Percentiles rank a stretch among this genome's conserved stretches.
These are phyloP conservation scores for Podabrus alpinus DNA, from an alignment of 2,888 invertebrate genomes.

Conservation along the genomic window DNA sequence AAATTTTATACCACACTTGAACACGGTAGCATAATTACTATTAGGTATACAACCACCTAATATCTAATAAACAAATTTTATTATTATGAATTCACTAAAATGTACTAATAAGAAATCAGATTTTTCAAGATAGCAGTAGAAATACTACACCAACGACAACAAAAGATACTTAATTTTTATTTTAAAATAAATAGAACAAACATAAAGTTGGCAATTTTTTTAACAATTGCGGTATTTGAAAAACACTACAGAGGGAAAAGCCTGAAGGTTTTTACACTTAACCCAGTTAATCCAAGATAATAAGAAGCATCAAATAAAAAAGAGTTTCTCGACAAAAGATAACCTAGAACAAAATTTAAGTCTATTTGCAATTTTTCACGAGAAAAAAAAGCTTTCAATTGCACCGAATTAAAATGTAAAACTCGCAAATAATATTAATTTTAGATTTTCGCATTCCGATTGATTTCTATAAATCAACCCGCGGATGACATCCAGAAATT, in stretches of 20 bases:
- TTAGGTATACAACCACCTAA: no score
- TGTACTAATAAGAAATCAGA: neutral
- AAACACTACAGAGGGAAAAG: neutral
- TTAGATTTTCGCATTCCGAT: no score
- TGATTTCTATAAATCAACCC: no score
- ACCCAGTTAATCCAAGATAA: constrained; percentile 3
- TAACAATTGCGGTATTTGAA: neutral
- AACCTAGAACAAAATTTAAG: neutral
- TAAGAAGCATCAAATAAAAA: constrained; percentile 1
- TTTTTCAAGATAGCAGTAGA: neutral
- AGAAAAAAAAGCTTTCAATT: neutral
- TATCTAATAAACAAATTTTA: neutral
- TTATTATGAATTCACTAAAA: neutral
- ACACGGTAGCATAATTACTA: neutral
- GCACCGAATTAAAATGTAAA: neutral
- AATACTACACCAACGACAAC: neutral
- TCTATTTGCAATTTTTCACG: neutral
- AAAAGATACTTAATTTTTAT: neutral
- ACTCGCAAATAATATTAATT: neutral
- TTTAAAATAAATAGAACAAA: neutral
- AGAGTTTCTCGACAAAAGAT: neutral
- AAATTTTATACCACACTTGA: constrained; percentile 6
- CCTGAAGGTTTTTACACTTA: constrained; percentile 1
- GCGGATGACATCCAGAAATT: no score
- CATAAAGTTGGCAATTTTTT: neutral